Conservation (phyloP, 2,888 invertebrate genomes). For the Chymomyza amoena region DNA sequence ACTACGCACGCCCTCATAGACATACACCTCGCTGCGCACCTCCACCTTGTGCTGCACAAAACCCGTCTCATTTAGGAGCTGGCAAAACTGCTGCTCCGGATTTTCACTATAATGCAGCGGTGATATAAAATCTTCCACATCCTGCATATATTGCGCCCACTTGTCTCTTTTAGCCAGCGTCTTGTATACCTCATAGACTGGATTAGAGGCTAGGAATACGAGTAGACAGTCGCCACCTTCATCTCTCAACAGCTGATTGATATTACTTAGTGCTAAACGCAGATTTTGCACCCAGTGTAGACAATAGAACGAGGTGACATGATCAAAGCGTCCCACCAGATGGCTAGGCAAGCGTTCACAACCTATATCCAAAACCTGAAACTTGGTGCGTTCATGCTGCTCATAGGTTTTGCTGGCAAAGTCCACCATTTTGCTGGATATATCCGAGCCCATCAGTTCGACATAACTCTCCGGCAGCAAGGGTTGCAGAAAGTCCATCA, state of each 20-base stretch:
- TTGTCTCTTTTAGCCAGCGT: constrained; percentile 81
- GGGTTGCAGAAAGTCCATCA: constrained; percentile 83
- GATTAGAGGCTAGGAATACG: constrained; percentile 84
- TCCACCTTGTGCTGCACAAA: constrained; percentile 83
- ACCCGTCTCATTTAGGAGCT: constrained; percentile 81
- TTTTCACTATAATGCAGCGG: constrained; percentile 83
- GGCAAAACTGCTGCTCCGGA: constrained; percentile 81
- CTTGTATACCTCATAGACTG: constrained; percentile 85
- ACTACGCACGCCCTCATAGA: constrained; percentile 81
- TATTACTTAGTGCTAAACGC: constrained; percentile 82
- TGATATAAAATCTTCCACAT: constrained; percentile 83
- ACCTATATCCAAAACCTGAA: constrained; percentile 81
- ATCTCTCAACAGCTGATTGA: constrained; percentile 83
- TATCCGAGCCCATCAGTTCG: constrained; percentile 83
- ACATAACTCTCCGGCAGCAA: constrained; percentile 81
- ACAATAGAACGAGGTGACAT: constrained; percentile 88
- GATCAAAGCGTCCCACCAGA: constrained; percentile 81
- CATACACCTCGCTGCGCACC: constrained; percentile 81
- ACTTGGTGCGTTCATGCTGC: constrained; percentile 72
- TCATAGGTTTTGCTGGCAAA: constrained; percentile 82
- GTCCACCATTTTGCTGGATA: constrained; percentile 85
- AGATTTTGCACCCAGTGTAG: constrained; percentile 88
- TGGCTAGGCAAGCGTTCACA: constrained; percentile 80
- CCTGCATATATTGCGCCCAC: constrained; percentile 84
- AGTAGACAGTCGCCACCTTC: constrained; percentile 85